These are phyloP conservation scores for Anguilla japonica DNA, from an alignment of 2,113 vertebrate species.

Conservation along the genomic window DNA sequence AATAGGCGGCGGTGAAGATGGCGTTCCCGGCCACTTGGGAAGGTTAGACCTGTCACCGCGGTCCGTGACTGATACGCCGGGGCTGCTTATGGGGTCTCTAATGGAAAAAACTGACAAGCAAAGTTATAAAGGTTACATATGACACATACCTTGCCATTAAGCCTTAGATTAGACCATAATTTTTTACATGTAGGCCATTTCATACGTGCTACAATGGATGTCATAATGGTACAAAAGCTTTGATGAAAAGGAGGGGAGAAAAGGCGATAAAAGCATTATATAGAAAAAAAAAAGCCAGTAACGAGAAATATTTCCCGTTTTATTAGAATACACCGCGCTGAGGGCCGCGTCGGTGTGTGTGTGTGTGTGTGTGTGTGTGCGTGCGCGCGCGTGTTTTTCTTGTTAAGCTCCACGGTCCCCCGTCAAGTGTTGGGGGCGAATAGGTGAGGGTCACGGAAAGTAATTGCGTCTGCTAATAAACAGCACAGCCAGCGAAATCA, in stretches of 20 bases:
- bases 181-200: constrained; percentile 81
- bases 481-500: constrained; percentile 70
- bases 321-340: neutral
- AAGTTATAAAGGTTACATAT: constrained; percentile 97
- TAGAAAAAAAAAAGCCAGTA: neutral
- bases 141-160: constrained; percentile 87
- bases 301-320: neutral
- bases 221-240: constrained; percentile 77
- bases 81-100: constrained; percentile 93
- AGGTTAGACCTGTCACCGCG: constrained; percentile 96
- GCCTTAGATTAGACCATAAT: constrained; percentile 81
- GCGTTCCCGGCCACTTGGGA: constrained; percentile 94
- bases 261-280: constrained; percentile 20
- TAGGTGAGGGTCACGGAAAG: constrained; percentile 69
- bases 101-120: constrained; percentile 89
- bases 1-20: constrained; percentile 97
- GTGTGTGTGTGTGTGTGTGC: constrained; percentile 15
- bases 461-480: constrained; percentile 71
- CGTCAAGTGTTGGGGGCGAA: constrained; percentile 52
- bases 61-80: constrained; percentile 89
- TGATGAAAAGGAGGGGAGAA: constrained; percentile 45
- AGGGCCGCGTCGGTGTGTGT: constrained; percentile 41
- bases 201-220: constrained; percentile 76
- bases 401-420: constrained; percentile 60
- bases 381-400: constrained; percentile 59